Conservation (phyloP, 2,113 vertebrate genomes). For the Scomber colias region DNA sequence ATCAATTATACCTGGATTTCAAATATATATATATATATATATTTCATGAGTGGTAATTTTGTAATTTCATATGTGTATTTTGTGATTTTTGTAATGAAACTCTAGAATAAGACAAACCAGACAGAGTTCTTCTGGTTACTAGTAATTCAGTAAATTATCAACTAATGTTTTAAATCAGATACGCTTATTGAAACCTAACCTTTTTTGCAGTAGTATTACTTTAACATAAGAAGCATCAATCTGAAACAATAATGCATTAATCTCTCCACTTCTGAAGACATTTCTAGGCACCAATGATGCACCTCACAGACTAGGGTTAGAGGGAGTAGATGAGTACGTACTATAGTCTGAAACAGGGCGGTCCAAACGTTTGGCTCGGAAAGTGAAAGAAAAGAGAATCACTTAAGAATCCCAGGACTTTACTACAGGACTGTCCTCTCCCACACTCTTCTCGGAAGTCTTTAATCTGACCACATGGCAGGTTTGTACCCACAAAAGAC, state of each 20-base stretch:
- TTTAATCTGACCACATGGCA: constrained; percentile 72
- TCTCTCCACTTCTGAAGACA: neutral
- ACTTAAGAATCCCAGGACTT: constrained; percentile 11
- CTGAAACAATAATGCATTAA: neutral
- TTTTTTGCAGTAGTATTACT: neutral
- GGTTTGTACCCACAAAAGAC: constrained; percentile 32
- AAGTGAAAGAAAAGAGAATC: constrained; percentile 26
- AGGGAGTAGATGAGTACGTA: neutral
- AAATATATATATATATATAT: too few species aligned
- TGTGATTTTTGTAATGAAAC: too few species aligned
- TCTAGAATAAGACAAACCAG: too few species aligned
- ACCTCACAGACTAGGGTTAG: neutral
- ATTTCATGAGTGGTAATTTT: too few species aligned
- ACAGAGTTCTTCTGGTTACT: too few species aligned
- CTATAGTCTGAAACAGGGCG: neutral
- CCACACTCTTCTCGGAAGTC: constrained; percentile 49
- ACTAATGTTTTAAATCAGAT: too few species aligned
- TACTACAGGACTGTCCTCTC: constrained; percentile 35
- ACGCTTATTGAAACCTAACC: too few species aligned
- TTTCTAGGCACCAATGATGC: neutral
- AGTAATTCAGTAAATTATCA: too few species aligned
- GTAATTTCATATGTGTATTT: too few species aligned
- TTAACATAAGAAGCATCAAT: neutral
- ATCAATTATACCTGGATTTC: too few species aligned
- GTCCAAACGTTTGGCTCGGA: neutral